Evolutionary conservation across 1,140 invertebrate genomes (phyloP).

Genomic region (Gryon sp.): DNA sequence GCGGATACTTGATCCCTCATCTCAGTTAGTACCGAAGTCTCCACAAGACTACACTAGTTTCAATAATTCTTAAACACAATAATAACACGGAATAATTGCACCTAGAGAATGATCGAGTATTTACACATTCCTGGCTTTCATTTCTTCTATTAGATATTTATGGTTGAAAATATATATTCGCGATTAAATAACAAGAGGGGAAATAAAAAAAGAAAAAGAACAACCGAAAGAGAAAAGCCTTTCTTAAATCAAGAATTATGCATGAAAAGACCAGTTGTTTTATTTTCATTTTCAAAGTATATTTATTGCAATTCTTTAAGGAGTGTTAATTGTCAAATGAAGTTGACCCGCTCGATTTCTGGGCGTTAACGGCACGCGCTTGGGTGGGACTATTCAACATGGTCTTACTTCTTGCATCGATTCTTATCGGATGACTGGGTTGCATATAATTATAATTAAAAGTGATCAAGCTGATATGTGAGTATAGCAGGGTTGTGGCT

Average conservation of each 20-base stretch:
- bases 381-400: constrained; percentile 72
- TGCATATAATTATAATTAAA: constrained; percentile 80
- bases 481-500: constrained; percentile 57
- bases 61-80: constrained; percentile 30
- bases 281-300: too few relatives aligned
- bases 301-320: constrained; percentile 25
- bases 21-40: constrained; percentile 56
- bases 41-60: constrained; percentile 38
- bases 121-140: too few relatives aligned
- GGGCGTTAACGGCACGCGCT: constrained; percentile 78
- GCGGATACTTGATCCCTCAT: constrained; percentile 68
- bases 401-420: constrained; percentile 66
- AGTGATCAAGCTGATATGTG: constrained; percentile 76
- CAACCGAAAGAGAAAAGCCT: too few relatives aligned
- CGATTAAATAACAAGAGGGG: too few relatives aligned
- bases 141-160: too few relatives aligned
- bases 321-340: constrained; percentile 59
- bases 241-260: too few relatives aligned
- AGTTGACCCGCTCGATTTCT: constrained; percentile 63
- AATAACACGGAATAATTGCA: constrained; percentile 13
- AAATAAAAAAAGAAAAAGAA: too few relatives aligned
- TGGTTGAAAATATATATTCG: too few relatives aligned
- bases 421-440: constrained; percentile 74
- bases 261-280: too few relatives aligned
- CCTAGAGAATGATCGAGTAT: too few relatives aligned